A percentile compares a stretch with the other conserved stretches of the same genome.
phyloP scores from a whole-genome alignment of 2,888 invertebrate species.

The Pseudoips prasinana region DNA sequence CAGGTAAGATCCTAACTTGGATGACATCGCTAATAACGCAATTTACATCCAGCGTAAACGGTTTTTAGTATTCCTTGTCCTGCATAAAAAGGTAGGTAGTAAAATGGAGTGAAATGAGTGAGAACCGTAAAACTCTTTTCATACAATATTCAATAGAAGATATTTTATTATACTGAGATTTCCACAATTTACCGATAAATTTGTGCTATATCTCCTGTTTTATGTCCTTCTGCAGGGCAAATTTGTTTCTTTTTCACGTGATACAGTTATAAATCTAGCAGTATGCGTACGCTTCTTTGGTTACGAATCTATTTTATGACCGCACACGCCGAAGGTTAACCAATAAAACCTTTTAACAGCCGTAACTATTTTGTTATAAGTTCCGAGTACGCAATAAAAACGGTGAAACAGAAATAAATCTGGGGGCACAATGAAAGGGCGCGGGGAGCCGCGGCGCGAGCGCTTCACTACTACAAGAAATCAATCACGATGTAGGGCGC shows the following conservation, averaged over 20 bases:
- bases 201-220: slow-evolving; percentile 72
- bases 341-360: slow-evolving; percentile 82
- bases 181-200: slow-evolving; percentile 79
- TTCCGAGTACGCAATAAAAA: slow-evolving; percentile 80
- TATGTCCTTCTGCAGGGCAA: slow-evolving; percentile 72
- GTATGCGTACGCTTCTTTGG: slow-evolving; percentile 74
- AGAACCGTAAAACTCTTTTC: slow-evolving; percentile 75
- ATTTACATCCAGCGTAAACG: slow-evolving; percentile 39
- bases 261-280: slow-evolving; percentile 75
- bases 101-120: slow-evolving; percentile 74
- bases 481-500: slow-evolving; percentile 63
- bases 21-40: slow-evolving; percentile 44
- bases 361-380: slow-evolving; percentile 81
- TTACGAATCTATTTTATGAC: slow-evolving; percentile 80
- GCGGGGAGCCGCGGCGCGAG: slow-evolving; percentile 28
- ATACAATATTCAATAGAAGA: slow-evolving; percentile 80
- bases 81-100: slow-evolving; percentile 71
- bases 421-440: slow-evolving; percentile 59
- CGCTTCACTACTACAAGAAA: slow-evolving; percentile 49
- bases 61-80: slow-evolving; percentile 54
- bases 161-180: slow-evolving; percentile 79
- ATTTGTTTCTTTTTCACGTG: slow-evolving; percentile 78
- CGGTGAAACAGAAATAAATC: slow-evolving; percentile 76
- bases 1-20: no score
- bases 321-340: slow-evolving; percentile 79